These are phyloP conservation scores for Malacoctenus gilli DNA, from an alignment of 2,797 vertebrate species.

Conservation along the genomic window DNA sequence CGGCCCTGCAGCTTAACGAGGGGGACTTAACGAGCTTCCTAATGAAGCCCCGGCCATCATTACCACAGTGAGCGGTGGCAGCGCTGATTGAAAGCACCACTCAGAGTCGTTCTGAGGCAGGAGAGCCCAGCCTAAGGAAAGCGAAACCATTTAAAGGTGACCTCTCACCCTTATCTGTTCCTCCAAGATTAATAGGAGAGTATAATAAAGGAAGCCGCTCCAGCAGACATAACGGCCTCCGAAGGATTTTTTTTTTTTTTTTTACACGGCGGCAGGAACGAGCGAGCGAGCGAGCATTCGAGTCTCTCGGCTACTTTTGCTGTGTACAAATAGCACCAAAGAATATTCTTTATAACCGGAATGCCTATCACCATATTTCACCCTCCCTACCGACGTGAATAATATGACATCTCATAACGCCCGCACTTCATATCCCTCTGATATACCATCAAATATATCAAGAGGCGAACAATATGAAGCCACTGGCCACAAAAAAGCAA, in stretches of 20 bases:
- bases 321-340: constrained; percentile 43
- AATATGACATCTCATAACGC: constrained; percentile 67
- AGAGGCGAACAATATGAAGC: constrained; percentile 66
- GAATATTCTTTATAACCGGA: constrained; percentile 41
- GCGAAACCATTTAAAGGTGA: constrained; percentile 75
- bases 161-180: constrained; percentile 66
- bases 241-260: constrained; percentile 47
- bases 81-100: constrained; percentile 76
- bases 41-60: constrained; percentile 84
- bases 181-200: constrained; percentile 62
- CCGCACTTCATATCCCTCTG: constrained; percentile 63
- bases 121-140: constrained; percentile 64
- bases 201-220: constrained; percentile 45
- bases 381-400: constrained; percentile 53
- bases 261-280: constrained; percentile 25
- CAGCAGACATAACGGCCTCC: constrained; percentile 43
- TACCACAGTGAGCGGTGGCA: constrained; percentile 74
- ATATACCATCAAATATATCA: constrained; percentile 71
- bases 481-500: constrained; percentile 64
- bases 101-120: constrained; percentile 63
- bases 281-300: constrained; percentile 3
- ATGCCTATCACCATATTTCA: constrained; percentile 58
- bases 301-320: constrained; percentile 41
- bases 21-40: constrained; percentile 84
- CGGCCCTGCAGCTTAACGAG: constrained; percentile 76